Percentiles rank a stretch among this genome's conserved stretches.
These are phyloP conservation scores for Mus minutoides DNA, from an alignment of 2,797 vertebrate species.

Conservation along the genomic window DNA sequence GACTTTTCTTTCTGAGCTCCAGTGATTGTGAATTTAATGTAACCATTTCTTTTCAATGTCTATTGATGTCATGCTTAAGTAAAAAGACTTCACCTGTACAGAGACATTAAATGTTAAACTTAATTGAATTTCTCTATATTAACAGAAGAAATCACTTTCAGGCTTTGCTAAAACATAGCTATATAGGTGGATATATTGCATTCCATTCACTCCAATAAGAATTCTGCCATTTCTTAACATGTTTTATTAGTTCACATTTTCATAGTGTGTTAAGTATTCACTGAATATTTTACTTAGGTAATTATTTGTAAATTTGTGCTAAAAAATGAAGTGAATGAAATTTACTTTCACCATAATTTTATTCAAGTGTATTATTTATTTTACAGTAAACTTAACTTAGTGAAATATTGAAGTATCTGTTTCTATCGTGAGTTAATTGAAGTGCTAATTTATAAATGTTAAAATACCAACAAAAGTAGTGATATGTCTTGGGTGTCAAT, in stretches of 20 bases:
- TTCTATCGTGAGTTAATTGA: neutral
- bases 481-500: neutral
- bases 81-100: neutral
- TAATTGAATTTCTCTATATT: neutral
- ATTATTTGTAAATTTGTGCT: neutral
- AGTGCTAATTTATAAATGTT: neutral
- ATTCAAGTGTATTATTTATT: neutral
- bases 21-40: neutral
- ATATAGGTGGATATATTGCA: neutral
- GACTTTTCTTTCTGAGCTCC: neutral
- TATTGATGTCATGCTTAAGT: neutral
- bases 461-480: neutral
- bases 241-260: neutral
- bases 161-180: neutral
- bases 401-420: neutral
- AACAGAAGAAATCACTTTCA: neutral
- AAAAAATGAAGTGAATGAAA: too few species aligned
- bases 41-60: neutral
- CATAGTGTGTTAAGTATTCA: neutral
- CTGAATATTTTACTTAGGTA: neutral
- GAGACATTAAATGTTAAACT: neutral
- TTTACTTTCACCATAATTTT: neutral
- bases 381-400: neutral
- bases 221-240: neutral
- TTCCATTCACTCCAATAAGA: neutral